Conservation (phyloP, 2,113 vertebrate genomes). For the Emydura subglobosa region DNA sequence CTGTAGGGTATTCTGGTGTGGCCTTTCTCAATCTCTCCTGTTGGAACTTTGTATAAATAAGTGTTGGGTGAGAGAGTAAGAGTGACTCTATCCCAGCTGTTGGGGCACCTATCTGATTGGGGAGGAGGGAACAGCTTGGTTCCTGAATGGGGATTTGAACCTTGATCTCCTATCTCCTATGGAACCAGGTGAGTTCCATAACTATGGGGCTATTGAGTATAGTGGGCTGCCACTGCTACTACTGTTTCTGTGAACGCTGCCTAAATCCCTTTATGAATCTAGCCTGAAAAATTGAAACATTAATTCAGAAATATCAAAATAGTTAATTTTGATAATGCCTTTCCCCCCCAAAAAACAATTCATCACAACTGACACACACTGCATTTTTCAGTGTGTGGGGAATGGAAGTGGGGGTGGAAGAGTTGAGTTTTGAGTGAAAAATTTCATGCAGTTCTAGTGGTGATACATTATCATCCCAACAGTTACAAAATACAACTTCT, state of each 20-base stretch:
- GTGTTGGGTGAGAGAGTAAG: neutral
- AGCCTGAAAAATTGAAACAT: neutral
- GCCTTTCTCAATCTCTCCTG: neutral
- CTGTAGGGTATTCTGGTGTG: neutral
- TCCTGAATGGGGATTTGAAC: no score
- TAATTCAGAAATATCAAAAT: neutral
- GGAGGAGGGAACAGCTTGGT: neutral
- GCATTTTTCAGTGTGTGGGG: neutral
- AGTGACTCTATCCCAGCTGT: neutral
- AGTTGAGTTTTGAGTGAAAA: neutral
- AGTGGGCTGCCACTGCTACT: neutral
- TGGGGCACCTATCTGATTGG: neutral
- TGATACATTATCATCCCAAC: neutral
- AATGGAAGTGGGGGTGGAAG: no score
- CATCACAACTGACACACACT: neutral
- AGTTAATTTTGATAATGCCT: neutral
- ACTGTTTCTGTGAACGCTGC: neutral
- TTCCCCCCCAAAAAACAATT: accelerated
- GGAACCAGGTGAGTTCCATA: neutral
- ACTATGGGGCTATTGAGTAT: neutral
- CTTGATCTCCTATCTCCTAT: no score
- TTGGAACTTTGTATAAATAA: neutral
- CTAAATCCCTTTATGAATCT: neutral
- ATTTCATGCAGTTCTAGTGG: neutral
- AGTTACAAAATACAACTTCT: neutral